Percentiles rank a stretch among this genome's conserved stretches.
Conservation (phyloP, 2,888 invertebrate genomes). For the Temnothorax ravouxi region DNA sequence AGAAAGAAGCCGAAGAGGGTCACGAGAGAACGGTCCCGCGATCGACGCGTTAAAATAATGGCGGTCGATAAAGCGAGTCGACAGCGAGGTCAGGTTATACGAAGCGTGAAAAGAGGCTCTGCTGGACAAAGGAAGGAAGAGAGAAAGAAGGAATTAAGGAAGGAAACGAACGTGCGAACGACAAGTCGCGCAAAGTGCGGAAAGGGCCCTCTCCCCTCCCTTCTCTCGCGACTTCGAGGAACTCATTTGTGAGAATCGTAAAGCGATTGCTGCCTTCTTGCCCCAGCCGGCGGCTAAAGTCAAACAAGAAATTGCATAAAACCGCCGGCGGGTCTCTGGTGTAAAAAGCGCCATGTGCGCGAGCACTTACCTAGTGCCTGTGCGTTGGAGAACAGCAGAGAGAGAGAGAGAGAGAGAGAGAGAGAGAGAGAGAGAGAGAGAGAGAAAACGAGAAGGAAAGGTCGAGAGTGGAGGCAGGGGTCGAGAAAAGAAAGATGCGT, state of each 20-base stretch:
- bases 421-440: not conserved
- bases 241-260: constrained; percentile 80
- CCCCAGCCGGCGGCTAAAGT: constrained; percentile 68
- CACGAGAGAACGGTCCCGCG: constrained; percentile 19
- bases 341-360: constrained; percentile 44
- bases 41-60: constrained; percentile 37
- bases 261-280: constrained; percentile 76
- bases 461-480: constrained; percentile 23
- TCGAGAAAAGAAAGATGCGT: constrained; percentile 42
- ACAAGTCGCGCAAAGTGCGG: constrained; percentile 40
- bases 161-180: constrained; percentile 7
- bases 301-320: constrained; percentile 76
- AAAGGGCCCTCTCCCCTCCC: not conserved
- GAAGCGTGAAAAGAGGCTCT: constrained; percentile 23
- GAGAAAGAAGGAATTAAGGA: constrained; percentile 34
- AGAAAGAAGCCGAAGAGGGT: constrained; percentile 15
- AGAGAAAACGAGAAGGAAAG: constrained; percentile 30
- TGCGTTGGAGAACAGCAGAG: constrained; percentile 13
- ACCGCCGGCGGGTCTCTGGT: constrained; percentile 55
- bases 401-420: not conserved
- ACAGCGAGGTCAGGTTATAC: constrained; percentile 22
- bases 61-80: constrained; percentile 36
- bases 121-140: not conserved
- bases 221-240: constrained; percentile 74
- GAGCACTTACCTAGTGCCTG: constrained; percentile 27